Conservation (phyloP, 2,113 vertebrate genomes). For the Corythoichthys intestinalis region DNA sequence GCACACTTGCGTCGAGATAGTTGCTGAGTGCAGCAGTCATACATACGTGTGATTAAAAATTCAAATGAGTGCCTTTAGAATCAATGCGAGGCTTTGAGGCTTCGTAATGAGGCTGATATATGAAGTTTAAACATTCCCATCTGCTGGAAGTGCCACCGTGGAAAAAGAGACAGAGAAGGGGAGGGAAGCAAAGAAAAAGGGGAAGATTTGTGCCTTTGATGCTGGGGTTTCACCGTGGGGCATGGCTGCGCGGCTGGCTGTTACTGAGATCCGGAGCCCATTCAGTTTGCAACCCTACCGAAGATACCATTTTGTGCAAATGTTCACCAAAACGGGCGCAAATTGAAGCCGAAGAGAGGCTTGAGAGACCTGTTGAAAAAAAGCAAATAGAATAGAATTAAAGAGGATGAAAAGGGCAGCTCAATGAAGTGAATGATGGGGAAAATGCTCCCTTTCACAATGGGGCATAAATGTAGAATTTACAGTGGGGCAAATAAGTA, state of each 20-base stretch:
- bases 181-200: constrained; percentile 42
- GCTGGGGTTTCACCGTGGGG: constrained; percentile 83
- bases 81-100: constrained; percentile 87
- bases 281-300: constrained; percentile 46
- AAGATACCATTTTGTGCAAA: constrained; percentile 54
- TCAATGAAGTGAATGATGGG: constrained; percentile 14
- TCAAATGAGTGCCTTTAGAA: constrained; percentile 92
- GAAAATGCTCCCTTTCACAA: constrained; percentile 4
- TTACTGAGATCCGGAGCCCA: constrained; percentile 51
- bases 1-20: constrained; percentile 32
- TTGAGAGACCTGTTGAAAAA: background rate
- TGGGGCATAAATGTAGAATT: too few species aligned
- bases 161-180: constrained; percentile 54
- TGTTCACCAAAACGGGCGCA: constrained; percentile 33
- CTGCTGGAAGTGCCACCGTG: constrained; percentile 63
- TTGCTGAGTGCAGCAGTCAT: constrained; percentile 79
- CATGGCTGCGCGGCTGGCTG: constrained; percentile 54
- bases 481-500: too few species aligned
- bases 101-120: constrained; percentile 88
- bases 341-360: constrained; percentile 21
- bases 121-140: constrained; percentile 78
- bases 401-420: constrained; percentile 10
- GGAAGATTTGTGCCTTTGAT: constrained; percentile 81
- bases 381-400: constrained; percentile 10
- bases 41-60: constrained; percentile 92